Conservation (phyloP, 2,888 invertebrate species). For the Trissolcus japonicus region DNA sequence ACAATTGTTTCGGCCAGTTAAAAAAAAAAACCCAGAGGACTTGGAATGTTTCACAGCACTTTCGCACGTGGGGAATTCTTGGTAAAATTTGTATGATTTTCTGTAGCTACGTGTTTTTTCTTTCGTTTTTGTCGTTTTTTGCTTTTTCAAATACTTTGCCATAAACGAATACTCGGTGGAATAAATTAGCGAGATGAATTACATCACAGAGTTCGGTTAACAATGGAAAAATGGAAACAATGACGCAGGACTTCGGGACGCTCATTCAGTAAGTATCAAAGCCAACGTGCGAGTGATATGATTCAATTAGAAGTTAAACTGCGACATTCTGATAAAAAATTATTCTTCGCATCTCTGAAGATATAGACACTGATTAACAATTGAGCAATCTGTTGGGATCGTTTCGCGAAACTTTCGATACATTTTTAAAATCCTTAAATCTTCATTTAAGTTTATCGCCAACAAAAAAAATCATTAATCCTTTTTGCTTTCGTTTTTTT, state of each 20-base stretch:
- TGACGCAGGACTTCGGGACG: constrained; percentile 14
- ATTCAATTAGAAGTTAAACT: constrained; percentile 8
- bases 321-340: too few species aligned
- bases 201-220: constrained; percentile 12
- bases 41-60: constrained; percentile 5
- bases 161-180: constrained; percentile 16
- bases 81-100: constrained; percentile 8
- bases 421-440: too few species aligned
- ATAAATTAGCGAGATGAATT: constrained; percentile 25
- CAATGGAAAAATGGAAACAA: constrained; percentile 20
- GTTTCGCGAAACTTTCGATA: too few species aligned
- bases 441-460: too few species aligned
- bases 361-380: too few species aligned
- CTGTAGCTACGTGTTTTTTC: background rate
- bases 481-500: too few species aligned
- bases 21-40: background rate
- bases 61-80: constrained; percentile 3
- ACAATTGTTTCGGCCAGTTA: too few species aligned
- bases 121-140: background rate
- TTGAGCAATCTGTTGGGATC: too few species aligned
- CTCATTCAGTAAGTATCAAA: constrained; percentile 18
- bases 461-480: too few species aligned
- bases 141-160: constrained; percentile 8
- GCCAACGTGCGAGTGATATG: constrained; percentile 4
- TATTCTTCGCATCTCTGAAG: too few species aligned